These are phyloP conservation scores for Dendroctonus valens DNA, from an alignment of 1,140 invertebrate species.

Conservation along the genomic window DNA sequence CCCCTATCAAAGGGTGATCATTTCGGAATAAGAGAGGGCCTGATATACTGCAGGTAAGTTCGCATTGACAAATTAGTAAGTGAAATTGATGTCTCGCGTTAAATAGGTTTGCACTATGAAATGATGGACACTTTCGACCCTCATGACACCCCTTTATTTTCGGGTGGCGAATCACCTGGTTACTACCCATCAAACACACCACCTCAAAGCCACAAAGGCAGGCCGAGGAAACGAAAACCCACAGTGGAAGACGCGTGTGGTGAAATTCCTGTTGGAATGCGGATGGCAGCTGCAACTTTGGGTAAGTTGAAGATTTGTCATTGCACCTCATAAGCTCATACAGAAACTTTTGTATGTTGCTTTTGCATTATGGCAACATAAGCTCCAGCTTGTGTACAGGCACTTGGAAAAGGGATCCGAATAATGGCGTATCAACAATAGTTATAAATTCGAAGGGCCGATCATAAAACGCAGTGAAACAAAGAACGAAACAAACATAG, in stretches of 20 bases:
- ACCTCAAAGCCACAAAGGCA: conserved; percentile 69
- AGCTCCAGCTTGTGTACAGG: too few relatives aligned
- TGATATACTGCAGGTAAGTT: conserved; percentile 70
- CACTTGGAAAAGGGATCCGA: too few relatives aligned
- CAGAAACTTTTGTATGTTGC: too few relatives aligned
- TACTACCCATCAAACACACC: conserved; percentile 60
- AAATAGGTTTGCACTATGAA: conserved; percentile 64
- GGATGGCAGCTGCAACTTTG: conserved; percentile 66
- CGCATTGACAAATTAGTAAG: background rate
- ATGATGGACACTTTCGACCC: conserved; percentile 55
- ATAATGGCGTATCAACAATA: too few relatives aligned
- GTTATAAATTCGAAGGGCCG: too few relatives aligned
- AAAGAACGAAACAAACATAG: conserved; percentile 11
- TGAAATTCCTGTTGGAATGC: conserved; percentile 66
- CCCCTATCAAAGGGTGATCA: conserved; percentile 81
- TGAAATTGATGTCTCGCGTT: conserved; percentile 38
- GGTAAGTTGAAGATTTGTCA: conserved; percentile 56
- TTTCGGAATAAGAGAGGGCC: conserved; percentile 79
- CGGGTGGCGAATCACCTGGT: conserved; percentile 59
- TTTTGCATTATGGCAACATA: too few relatives aligned
- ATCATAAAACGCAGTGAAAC: background rate
- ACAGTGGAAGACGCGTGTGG: conserved; percentile 49
- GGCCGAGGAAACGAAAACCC: conserved; percentile 77
- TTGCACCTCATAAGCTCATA: too few relatives aligned
- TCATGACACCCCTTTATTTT: conserved; percentile 49